A percentile compares a stretch with the other conserved stretches of the same genome.
phyloP scores from a whole-genome alignment of 2,113 vertebrate species.

The Menura novaehollandiae region DNA sequence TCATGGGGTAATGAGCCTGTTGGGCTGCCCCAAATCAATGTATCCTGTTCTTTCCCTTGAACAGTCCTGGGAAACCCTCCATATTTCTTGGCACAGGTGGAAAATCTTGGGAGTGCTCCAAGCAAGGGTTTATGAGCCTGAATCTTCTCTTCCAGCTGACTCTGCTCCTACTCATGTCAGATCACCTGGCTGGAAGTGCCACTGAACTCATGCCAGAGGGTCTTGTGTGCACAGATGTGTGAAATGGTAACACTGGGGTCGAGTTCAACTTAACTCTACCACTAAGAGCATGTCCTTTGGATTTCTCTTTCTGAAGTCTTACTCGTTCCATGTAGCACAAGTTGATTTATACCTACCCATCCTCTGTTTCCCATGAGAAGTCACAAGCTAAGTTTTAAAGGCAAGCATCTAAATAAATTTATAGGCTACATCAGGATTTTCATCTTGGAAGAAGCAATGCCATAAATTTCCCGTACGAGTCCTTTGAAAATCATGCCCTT shows the following conservation, averaged over 20 bases:
- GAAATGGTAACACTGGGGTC: background rate
- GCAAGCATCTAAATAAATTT: background rate
- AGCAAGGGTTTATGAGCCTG: background rate
- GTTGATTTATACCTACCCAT: background rate
- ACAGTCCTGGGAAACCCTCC: background rate
- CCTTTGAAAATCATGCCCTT: background rate
- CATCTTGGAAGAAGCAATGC: constrained; percentile 6
- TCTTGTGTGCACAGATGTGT: background rate
- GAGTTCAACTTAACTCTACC: background rate
- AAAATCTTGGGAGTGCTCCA: background rate
- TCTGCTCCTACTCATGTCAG: background rate
- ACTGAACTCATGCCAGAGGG: background rate
- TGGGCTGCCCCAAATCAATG: background rate
- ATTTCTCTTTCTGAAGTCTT: background rate
- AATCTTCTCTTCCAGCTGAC: background rate
- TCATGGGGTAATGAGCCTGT: background rate
- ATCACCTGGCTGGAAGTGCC: background rate
- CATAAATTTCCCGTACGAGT: background rate
- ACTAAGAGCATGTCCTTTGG: background rate
- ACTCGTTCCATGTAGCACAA: background rate
- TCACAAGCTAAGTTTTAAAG: background rate
- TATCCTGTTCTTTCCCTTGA: background rate
- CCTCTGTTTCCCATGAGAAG: background rate
- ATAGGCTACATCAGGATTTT: constrained; percentile 3
- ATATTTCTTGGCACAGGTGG: background rate